Percentiles rank a stretch among this genome's conserved stretches.
These are phyloP conservation scores for Engystomops pustulosus DNA, from an alignment of 2,113 vertebrate genomes.

Conservation along the genomic window DNA sequence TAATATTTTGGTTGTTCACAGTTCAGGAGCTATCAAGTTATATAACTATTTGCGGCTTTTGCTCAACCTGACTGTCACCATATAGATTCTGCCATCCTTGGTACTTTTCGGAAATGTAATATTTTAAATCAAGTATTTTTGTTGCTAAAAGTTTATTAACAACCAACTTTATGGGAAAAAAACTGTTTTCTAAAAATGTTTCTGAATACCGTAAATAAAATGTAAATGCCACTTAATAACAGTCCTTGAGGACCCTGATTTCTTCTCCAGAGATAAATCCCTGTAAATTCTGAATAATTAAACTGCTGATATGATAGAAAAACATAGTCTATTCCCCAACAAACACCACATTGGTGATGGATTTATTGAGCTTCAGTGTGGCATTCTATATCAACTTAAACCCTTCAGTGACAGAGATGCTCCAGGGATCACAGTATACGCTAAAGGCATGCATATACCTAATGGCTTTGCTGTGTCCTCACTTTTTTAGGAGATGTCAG, in stretches of 20 bases:
- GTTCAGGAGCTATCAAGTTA: too few species aligned
- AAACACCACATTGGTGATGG: conserved; percentile 16
- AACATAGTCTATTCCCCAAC: conserved; percentile 9
- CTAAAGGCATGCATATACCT: conserved; percentile 18
- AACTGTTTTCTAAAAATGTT: too few species aligned
- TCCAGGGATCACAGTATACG: conserved; percentile 19
- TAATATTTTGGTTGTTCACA: too few species aligned
- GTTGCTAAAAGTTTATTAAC: too few species aligned
- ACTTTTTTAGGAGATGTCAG: conserved; percentile 40
- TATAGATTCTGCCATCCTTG: too few species aligned
- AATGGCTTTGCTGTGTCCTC: conserved; percentile 31
- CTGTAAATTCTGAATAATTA: background rate
- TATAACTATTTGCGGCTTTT: background rate
- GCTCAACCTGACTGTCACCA: background rate
- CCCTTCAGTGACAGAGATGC: conserved; percentile 23
- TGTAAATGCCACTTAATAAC: too few species aligned
- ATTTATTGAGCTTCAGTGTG: background rate
- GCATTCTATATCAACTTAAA: conserved; percentile 29
- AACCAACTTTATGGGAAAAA: too few species aligned
- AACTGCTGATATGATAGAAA: background rate
- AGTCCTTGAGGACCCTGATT: background rate
- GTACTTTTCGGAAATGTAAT: too few species aligned
- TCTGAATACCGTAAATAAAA: too few species aligned
- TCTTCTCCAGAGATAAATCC: background rate
- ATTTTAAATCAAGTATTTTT: too few species aligned